Evolutionary conservation across 1,140 invertebrate genomes (phyloP).

Genomic region (Idris sp.): DNA sequence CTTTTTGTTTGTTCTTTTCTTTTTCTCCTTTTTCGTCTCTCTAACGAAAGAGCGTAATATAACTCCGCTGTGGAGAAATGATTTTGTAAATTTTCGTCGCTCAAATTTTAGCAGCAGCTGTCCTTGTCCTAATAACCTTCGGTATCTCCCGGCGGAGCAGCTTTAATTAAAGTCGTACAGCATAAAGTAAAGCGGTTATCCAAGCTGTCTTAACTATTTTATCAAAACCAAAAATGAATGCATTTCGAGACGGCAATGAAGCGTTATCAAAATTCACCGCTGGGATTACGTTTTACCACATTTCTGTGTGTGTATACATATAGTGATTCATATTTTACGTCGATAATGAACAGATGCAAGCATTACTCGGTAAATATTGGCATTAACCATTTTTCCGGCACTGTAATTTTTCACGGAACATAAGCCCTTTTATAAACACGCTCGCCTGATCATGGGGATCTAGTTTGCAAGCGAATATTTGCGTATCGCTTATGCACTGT

Average conservation of each 20-base stretch:
- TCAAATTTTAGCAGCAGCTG: conserved; percentile 15
- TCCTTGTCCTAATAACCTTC: conserved; percentile 53
- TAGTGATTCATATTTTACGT: conserved; percentile 10
- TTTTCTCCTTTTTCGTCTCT: too few relatives aligned
- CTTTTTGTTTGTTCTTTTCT: conserved; percentile 12
- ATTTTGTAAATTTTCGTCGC: conserved; percentile 40
- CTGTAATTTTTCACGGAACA: conserved; percentile 19
- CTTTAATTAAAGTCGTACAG: conserved; percentile 37
- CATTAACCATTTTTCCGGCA: conserved; percentile 4
- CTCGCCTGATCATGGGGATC: conserved; percentile 12
- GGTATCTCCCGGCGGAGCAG: conserved; percentile 33
- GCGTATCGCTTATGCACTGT: conserved; percentile 26
- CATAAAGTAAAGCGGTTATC: conserved; percentile 46
- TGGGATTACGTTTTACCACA: conserved; percentile 7
- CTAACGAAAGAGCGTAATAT: conserved; percentile 17
- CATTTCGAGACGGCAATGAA: conserved; percentile 25
- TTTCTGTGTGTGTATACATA: conserved; percentile 1
- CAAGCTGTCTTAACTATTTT: conserved; percentile 47
- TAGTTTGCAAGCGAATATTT: conserved; percentile 23
- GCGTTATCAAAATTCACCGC: conserved; percentile 29
- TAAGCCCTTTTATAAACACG: conserved; percentile 5
- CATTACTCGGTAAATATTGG: not conserved
- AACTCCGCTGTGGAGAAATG: conserved; percentile 28
- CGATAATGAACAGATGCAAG: conserved; percentile 35
- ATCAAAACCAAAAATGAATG: conserved; percentile 35